Evolutionary conservation across 2,888 invertebrate genomes (phyloP), one percentile per base, ranked within the genome.

Genomic region (Melitaea athalia): DNA sequence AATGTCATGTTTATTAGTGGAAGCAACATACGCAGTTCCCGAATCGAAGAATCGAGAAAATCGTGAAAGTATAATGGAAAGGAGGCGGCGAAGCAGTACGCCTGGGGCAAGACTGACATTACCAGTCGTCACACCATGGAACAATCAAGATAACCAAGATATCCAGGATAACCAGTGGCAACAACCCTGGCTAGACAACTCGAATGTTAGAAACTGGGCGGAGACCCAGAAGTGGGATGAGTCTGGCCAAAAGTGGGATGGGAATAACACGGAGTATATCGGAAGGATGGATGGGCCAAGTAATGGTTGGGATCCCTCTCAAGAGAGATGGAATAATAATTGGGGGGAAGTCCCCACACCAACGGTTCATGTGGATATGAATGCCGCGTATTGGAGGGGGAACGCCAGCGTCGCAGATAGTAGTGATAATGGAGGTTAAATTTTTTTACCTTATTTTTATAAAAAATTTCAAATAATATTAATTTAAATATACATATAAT

Each of bases 391-490:
- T 61, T 92, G 92, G 90, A 78, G 91, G 57, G 91, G 89, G 0
- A 89, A 89, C 50, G 89, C 87, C 0, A 92, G 92, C 62, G 88
- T 91, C 0, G 92, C 92, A 0, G 92, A 91, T 47, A 92, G 91
- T 78, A 93, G 93, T 67, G 93, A 93, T 75, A 93, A 93, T 77
- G 93, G 93, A 76, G 92, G 92, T 92, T 17, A 75, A 79, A 68
- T n/a, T 5, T 24, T 38, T 17, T 45, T 12, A 57, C 5, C 8
- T 15, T 33, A 57, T 63, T 14, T 5, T 33, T 43, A 33, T 14
- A 55, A 7, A 31, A 47, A 47, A 47, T 0, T 6, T 1, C 14
- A 1, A 38, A 38, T 38, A 7, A 3, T 0, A 38, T 5, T 38
- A 7, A 38, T 38, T 38, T 3, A 7, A 38, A 5, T 38, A 33